Conservation (phyloP, 2,113 vertebrate genomes). For the Galeopterus variegatus region DNA sequence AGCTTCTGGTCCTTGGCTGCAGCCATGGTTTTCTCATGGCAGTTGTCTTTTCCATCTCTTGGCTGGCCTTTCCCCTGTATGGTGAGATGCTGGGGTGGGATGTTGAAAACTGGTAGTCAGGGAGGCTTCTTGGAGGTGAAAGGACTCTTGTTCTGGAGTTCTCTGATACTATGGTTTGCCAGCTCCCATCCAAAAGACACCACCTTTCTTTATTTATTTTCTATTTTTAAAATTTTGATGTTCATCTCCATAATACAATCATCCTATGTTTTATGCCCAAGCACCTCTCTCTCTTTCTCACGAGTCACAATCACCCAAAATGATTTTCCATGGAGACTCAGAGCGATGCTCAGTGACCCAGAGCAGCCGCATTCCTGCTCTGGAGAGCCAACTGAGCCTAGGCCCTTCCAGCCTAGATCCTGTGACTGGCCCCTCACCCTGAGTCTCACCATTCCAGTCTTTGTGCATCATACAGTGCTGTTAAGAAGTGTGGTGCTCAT, state of each 20-base stretch:
- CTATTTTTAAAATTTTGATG: too few species aligned
- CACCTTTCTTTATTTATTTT: too few species aligned
- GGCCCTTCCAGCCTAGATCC: not conserved
- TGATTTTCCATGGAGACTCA: conserved; percentile 49
- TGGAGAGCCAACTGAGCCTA: not conserved
- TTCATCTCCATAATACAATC: too few species aligned
- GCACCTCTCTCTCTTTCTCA: not conserved
- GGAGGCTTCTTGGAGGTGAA: not conserved
- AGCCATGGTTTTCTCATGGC: not conserved
- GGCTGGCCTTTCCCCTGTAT: not conserved
- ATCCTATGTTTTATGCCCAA: not conserved
- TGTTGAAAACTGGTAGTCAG: conserved; percentile 19
- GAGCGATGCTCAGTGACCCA: not conserved
- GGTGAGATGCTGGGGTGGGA: not conserved
- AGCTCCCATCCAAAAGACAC: not conserved
- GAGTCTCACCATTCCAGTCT: not conserved
- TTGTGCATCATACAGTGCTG: not conserved
- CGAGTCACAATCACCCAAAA: not conserved
- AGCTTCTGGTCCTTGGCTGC: conserved; percentile 2
- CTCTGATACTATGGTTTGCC: not conserved
- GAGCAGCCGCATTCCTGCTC: not conserved
- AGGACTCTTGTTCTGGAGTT: not conserved
- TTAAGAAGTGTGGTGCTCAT: not conserved
- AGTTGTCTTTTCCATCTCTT: conserved; percentile 24
- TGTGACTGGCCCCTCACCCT: not conserved